Evolutionary conservation across 2,797 vertebrate genomes (phyloP), one percentile per base, ranked within the genome.

Genomic region (Smutsia temminckii): DNA sequence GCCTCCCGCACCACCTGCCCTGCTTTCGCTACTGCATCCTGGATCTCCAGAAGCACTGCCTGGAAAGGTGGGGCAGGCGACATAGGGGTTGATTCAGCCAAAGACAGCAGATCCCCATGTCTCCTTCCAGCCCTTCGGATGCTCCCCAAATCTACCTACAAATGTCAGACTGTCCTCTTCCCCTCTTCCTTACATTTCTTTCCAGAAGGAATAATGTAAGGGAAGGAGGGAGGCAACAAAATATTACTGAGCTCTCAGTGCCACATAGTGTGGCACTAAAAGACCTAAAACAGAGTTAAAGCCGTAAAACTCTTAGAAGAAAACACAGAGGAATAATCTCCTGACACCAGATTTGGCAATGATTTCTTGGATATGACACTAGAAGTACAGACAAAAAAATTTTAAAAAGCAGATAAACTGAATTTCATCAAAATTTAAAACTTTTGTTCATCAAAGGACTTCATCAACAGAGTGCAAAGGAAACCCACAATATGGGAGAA

Each of bases 21-120:
- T 0, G 98, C 98, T 91, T 95, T 94, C 1, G 99, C 99, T 9
- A 98, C 92, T 25, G 98, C 98, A 14, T 99, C 98, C 98, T 99
- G 99, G 51, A 99, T 97, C 95, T 98, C 97, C 32, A 80, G 96
- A 5, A 99, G 98, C 88, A 99, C 91, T 3, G 98, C 98, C 99
- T 99, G 97, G 4, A 80, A 66, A 92, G 32, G 55, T 0, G 5
- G 9, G 29, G 3, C 37, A 55, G 34, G 12, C 29, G 40, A 18
- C 0, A 32, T 5, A 16, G 0, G 0, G 2, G 29, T 3, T 18
- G 18, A 32, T 5, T 29, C 1, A 3, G 2, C 37, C n/a, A 77
- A 63, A 32, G 57, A 27, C 34, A 5, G 78, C 59, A 18, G 25
- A 17, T 6, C 40, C 27, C 2, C 25, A 5, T 11, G 5, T 64